Conservation (phyloP, 2,888 invertebrate genomes). For the Agrotis ipsilon region DNA sequence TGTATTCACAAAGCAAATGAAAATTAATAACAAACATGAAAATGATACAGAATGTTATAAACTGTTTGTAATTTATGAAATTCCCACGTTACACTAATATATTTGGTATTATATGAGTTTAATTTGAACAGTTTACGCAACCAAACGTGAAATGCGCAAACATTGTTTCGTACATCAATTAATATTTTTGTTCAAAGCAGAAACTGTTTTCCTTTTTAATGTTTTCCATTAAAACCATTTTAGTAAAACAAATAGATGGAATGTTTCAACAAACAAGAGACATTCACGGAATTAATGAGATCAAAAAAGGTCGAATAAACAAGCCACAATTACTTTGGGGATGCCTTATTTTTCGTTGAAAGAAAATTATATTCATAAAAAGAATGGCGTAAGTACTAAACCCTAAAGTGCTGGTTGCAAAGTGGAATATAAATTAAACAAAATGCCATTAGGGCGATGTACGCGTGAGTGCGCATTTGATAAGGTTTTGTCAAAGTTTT, state of each 20-base stretch:
- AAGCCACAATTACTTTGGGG: conserved; percentile 31
- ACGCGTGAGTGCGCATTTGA: conserved; percentile 31
- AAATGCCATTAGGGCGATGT: conserved; percentile 25
- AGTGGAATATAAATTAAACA: conserved; percentile 35
- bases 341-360: conserved; percentile 33
- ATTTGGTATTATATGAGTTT: conserved; percentile 4
- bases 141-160: conserved; percentile 29
- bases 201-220: conserved; percentile 27
- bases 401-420: conserved; percentile 30
- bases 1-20: conserved; percentile 3
- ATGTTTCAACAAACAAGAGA: conserved; percentile 46
- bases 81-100: conserved; percentile 17
- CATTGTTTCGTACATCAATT: conserved; percentile 37
- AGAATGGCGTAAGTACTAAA: conserved; percentile 34
- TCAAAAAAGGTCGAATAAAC: conserved; percentile 53
- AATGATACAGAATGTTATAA: neutral
- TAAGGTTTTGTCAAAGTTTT: conserved; percentile 69
- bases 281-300: conserved; percentile 52
- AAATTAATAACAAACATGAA: conserved; percentile 13
- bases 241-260: conserved; percentile 49
- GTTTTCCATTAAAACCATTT: conserved; percentile 43
- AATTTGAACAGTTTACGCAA: conserved; percentile 30
- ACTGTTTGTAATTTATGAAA: conserved; percentile 5
- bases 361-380: conserved; percentile 46
- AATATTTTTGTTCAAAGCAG: conserved; percentile 30